Conservation (phyloP, 2,113 vertebrate species). For the Falco punctatus region DNA sequence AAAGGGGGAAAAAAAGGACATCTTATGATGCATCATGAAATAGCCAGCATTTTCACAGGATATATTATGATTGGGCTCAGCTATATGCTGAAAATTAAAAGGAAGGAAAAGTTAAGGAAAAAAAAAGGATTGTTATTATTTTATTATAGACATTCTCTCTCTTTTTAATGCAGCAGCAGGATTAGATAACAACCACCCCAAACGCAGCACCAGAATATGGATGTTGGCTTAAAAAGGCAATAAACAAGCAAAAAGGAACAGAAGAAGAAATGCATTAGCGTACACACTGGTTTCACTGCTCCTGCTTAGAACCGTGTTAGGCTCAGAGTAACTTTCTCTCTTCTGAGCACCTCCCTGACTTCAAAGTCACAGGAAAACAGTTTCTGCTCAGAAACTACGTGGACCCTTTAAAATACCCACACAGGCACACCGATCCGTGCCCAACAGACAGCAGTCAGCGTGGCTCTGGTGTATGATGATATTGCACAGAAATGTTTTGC, state of each 20-base stretch:
- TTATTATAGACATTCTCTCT: neutral
- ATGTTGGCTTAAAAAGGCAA: neutral
- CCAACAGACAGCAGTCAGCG: neutral
- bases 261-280: neutral
- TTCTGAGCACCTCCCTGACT: neutral
- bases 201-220: neutral
- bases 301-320: neutral
- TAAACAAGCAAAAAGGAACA: neutral
- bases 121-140: neutral
- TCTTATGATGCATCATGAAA: neutral
- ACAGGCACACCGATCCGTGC: neutral
- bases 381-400: neutral
- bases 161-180: conserved; percentile 18
- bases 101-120: neutral
- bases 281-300: neutral
- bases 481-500: neutral
- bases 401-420: neutral
- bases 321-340: neutral
- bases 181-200: conserved; percentile 46
- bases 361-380: neutral
- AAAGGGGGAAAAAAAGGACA: neutral
- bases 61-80: neutral
- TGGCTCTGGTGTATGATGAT: neutral
- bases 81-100: neutral
- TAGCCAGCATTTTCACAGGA: conserved; percentile 13